Percentiles rank a stretch among this genome's conserved stretches.
phyloP scores from a whole-genome alignment of 1,140 invertebrate species.

The Thrips palmi region DNA sequence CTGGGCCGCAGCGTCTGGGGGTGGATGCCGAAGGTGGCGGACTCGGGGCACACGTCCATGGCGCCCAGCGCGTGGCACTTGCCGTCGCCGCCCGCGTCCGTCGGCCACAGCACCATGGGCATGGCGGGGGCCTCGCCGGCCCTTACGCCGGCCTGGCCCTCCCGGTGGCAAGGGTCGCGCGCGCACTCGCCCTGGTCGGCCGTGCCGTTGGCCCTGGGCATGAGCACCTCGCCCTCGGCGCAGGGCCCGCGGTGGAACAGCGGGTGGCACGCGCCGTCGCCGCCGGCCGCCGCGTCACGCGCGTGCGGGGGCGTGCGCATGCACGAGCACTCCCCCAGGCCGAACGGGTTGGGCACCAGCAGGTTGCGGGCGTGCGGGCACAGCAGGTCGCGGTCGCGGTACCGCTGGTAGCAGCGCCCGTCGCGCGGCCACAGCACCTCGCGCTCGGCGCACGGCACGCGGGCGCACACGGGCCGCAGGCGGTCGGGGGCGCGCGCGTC shows the following conservation, averaged over 20 bases:
- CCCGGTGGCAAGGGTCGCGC: background rate
- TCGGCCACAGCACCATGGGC: too few relatives aligned
- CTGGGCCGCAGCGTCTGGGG: too few relatives aligned
- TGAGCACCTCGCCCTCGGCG: background rate
- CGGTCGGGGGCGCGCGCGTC: background rate
- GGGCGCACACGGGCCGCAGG: slow-evolving; percentile 4
- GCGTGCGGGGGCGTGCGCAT: background rate
- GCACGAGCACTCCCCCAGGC: slow-evolving; percentile 9
- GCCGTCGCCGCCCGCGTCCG: too few relatives aligned
- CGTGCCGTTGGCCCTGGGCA: background rate
- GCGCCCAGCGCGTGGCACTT: too few relatives aligned
- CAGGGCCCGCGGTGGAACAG: slow-evolving; percentile 9
- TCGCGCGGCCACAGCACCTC: slow-evolving; percentile 6
- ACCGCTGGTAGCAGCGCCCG: slow-evolving; percentile 1
- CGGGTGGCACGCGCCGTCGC: slow-evolving; percentile 3
- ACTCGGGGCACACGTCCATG: too few relatives aligned
- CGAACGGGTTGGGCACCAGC: slow-evolving; percentile 2
- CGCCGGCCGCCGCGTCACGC: background rate
- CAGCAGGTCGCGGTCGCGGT: background rate
- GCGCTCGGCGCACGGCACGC: background rate
- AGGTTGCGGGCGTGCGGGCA: background rate
- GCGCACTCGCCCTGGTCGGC: slow-evolving; percentile 3
- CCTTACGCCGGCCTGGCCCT: too few relatives aligned
- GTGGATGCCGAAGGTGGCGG: too few relatives aligned
- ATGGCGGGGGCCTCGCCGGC: too few relatives aligned